These are phyloP conservation scores for Odontesthes bonariensis DNA, from an alignment of 2,113 vertebrate species.

Conservation along the genomic window DNA sequence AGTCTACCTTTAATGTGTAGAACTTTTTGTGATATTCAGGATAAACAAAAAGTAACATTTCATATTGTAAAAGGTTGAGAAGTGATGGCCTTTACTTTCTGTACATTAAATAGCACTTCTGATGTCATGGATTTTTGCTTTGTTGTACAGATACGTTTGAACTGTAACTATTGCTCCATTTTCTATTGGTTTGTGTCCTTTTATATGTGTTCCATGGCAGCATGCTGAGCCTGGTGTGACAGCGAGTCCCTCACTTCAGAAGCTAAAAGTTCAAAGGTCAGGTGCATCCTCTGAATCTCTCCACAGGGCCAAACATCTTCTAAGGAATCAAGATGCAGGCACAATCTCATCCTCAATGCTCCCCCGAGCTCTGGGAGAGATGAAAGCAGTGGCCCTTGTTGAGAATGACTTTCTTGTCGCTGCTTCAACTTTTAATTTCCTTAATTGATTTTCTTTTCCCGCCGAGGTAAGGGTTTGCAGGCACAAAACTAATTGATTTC, in stretches of 20 bases:
- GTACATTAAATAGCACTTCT: background rate
- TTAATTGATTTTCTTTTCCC: conserved; percentile 77
- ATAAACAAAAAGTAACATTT: background rate
- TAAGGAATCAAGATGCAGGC: conserved; percentile 28
- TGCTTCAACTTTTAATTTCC: conserved; percentile 80
- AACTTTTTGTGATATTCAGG: conserved; percentile 5
- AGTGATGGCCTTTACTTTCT: background rate
- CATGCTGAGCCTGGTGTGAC: conserved; percentile 45
- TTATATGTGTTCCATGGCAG: conserved; percentile 15
- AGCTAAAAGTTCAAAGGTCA: conserved; percentile 57
- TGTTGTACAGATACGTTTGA: background rate
- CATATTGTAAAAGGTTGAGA: background rate
- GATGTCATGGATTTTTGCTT: conserved; percentile 3
- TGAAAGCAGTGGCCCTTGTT: conserved; percentile 47
- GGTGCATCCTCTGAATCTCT: conserved; percentile 13
- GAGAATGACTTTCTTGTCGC: conserved; percentile 72
- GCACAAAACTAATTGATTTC: conserved; percentile 81
- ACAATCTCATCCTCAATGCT: conserved; percentile 46
- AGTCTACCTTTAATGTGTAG: conserved; percentile 11
- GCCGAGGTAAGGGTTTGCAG: conserved; percentile 71
- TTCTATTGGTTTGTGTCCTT: conserved; percentile 7
- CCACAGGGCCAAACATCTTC: conserved; percentile 15
- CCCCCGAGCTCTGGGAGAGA: conserved; percentile 27
- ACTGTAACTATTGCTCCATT: background rate
- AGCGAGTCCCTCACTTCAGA: conserved; percentile 27